These are phyloP conservation scores for Pyralis farinalis DNA, from an alignment of 2,888 invertebrate genomes.

Conservation along the genomic window DNA sequence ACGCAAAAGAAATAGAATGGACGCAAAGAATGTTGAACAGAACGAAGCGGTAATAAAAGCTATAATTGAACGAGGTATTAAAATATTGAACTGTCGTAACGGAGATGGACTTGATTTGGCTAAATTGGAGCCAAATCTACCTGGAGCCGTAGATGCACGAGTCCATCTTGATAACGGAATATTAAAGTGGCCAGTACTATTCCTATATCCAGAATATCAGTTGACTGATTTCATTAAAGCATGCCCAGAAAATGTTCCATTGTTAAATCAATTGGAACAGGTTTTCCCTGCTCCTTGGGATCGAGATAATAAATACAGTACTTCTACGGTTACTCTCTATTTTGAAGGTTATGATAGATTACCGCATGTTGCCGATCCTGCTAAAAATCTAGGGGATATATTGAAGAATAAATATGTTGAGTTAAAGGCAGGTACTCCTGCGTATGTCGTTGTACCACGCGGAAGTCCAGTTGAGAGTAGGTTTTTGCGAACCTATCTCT, in stretches of 20 bases:
- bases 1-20: constrained; percentile 70
- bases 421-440: constrained; percentile 84
- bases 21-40: constrained; percentile 61
- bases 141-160: constrained; percentile 82
- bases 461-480: constrained; percentile 78
- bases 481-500: constrained; percentile 78
- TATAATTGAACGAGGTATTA: constrained; percentile 68
- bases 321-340: constrained; percentile 84
- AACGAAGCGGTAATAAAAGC: constrained; percentile 59
- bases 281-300: constrained; percentile 90
- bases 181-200: constrained; percentile 92
- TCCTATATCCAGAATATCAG: constrained; percentile 93
- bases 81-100: constrained; percentile 76
- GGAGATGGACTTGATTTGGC: constrained; percentile 70
- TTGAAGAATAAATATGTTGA: constrained; percentile 82
- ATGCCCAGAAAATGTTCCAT: constrained; percentile 87
- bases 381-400: constrained; percentile 80
- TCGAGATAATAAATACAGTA: constrained; percentile 81
- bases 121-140: constrained; percentile 83
- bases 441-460: constrained; percentile 82
- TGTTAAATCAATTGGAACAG: constrained; percentile 65
- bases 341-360: constrained; percentile 85
- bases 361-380: constrained; percentile 80
- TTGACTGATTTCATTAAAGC: constrained; percentile 93
- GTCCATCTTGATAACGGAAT: constrained; percentile 83